Base-by-base conservation (phyloP, 2,888 invertebrate species). In the Poecilobothrus nobilitatus region DNA sequence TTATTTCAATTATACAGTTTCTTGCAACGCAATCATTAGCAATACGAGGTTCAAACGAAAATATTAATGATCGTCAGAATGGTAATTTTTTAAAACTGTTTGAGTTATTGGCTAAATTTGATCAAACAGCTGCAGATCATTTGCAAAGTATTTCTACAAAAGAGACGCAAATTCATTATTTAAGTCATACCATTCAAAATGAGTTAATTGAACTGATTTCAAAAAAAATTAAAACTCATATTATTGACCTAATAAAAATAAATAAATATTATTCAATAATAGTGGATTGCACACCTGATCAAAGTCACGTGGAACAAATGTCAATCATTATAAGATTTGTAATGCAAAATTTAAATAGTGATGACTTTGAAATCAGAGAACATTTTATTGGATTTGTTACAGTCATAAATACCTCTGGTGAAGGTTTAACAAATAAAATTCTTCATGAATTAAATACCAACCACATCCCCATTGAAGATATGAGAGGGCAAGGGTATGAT, bases 381-480 rank as follows among this genome's bases (percentile, higher is more conserved):
- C 64, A 33, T 33, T 33, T 64, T 64, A 64, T 64, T 12, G 33
- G 64, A 33, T 64, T 64, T 64, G 27, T 64, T 27, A 12, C 27
- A 64, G 64, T 33, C 15, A 33, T 33, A 64, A 64, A 64, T 33
- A 64, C 33, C 33, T 33, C 64, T 18, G 64, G 64, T 27, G 33
- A 64, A 18, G 64, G 64, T n/a, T 64, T 64, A 64, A 64, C 64
- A 63, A 63, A 63, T 27, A 63, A 63, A 63, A 27, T 63, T 63
- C 63, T 63, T 63, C 22, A 63, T 63, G 63, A 63, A 63, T 63
- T 63, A 63, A 63, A 63, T 63, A 63, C 63, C 63, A 63, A 63
- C 63, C 63, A 27, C 63, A 63, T 63, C 27, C 63, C 63, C 27
- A 63, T 63, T 63, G 63, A 64, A 64, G 33, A 64, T 64, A 64